phyloP scores from a whole-genome alignment of 2,797 vertebrate species.

The Bradypus variegatus region DNA sequence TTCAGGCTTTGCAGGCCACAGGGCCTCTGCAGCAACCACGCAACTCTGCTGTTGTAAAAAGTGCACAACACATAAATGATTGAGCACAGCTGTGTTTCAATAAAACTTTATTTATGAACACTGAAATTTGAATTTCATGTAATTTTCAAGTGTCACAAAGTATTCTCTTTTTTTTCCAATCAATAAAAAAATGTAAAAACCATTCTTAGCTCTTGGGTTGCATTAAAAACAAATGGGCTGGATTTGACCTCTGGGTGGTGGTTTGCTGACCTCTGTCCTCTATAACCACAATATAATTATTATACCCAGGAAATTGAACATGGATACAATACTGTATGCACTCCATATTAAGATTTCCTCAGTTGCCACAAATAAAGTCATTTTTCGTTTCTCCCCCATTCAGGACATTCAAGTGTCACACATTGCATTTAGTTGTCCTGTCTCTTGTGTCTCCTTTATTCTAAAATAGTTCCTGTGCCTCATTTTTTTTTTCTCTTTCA shows the following conservation, averaged over 20 bases:
- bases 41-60: neutral
- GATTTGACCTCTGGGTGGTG: fast-evolving
- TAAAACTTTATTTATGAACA: neutral
- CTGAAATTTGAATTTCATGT: neutral
- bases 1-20: neutral
- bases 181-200: neutral
- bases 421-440: fast-evolving
- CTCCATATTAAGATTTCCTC: neutral
- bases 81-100: neutral
- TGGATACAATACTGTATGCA: neutral
- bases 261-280: neutral
- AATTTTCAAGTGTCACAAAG: neutral
- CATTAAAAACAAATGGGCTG: neutral
- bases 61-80: fast-evolving
- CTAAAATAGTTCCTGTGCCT: neutral
- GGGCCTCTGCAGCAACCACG: neutral
- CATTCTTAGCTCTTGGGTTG: neutral
- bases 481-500: neutral
- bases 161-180: neutral
- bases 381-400: neutral
- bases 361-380: neutral
- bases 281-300: neutral
- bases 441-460: neutral
- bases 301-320: neutral
- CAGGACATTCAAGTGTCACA: neutral